Conservation (phyloP, 2,797 vertebrate species). For the Lagorchestes hirsutus region DNA sequence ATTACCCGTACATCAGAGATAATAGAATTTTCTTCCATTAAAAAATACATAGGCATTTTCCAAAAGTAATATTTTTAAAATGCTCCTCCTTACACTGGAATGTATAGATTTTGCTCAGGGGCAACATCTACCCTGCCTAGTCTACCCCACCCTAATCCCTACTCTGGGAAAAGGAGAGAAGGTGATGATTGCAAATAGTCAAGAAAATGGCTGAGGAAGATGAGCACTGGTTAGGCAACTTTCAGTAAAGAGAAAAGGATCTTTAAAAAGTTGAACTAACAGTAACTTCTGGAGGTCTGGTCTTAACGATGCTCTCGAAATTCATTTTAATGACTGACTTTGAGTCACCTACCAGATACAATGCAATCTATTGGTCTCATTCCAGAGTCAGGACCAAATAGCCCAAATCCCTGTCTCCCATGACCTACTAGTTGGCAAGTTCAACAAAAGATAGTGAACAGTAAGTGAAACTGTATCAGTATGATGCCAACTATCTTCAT, state of each 20-base stretch:
- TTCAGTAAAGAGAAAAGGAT: background rate
- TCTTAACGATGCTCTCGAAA: background rate
- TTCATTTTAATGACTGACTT: background rate
- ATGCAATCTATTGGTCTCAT: background rate
- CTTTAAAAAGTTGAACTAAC: background rate
- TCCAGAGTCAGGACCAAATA: background rate
- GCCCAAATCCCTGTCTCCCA: background rate
- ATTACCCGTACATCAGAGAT: background rate
- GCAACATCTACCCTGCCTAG: background rate
- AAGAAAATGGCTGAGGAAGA: background rate
- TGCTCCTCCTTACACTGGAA: rapidly evolving
- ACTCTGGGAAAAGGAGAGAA: background rate
- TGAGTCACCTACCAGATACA: constrained; percentile 1
- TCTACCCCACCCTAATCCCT: background rate
- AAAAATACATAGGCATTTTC: background rate
- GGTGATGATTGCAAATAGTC: background rate
- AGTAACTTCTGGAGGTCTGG: background rate
- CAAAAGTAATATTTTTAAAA: background rate
- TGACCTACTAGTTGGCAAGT: background rate
- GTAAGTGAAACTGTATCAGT: background rate
- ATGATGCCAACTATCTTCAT: background rate
- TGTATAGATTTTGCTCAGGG: background rate
- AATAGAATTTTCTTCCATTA: background rate
- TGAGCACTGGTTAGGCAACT: background rate
- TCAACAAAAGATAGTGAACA: background rate